These are phyloP conservation scores for Litocranius walleri DNA, from an alignment of 2,113 vertebrate species.

Conservation along the genomic window DNA sequence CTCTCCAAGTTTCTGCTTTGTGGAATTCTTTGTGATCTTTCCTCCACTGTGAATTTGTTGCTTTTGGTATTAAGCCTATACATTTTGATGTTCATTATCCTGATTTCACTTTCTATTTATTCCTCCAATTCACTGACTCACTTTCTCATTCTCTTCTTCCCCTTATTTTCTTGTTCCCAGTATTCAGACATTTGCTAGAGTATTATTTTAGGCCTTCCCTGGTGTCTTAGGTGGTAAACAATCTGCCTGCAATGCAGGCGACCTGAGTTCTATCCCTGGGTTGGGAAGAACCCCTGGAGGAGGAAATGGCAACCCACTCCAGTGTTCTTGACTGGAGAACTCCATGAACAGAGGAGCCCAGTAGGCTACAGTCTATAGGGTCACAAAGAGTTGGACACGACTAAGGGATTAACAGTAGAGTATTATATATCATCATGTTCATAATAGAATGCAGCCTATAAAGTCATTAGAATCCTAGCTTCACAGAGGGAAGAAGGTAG, in stretches of 20 bases:
- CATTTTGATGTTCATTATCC: background rate
- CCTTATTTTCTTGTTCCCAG: background rate
- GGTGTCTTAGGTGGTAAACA: background rate
- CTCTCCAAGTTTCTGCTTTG: constrained; percentile 8
- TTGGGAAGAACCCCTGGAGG: background rate
- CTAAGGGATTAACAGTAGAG: background rate
- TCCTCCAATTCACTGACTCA: background rate
- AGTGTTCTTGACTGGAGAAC: background rate
- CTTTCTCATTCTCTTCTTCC: background rate
- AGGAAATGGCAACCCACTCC: background rate
- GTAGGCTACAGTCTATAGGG: background rate
- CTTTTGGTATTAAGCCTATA: constrained; percentile 12
- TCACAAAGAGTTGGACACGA: background rate
- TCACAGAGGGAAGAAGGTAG: background rate
- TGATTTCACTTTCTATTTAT: background rate
- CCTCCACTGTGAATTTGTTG: background rate
- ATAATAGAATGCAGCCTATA: background rate
- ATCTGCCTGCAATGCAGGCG: background rate
- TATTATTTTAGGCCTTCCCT: background rate
- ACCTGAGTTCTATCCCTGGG: background rate
- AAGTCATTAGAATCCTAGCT: background rate
- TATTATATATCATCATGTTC: background rate
- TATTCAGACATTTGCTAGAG: background rate
- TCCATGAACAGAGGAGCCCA: background rate
- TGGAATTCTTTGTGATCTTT: background rate